Percentiles rank a stretch among this genome's conserved stretches.
Evolutionary conservation across 2,797 vertebrate species (phyloP).

Genomic region (Rousettus madagascariensis): DNA sequence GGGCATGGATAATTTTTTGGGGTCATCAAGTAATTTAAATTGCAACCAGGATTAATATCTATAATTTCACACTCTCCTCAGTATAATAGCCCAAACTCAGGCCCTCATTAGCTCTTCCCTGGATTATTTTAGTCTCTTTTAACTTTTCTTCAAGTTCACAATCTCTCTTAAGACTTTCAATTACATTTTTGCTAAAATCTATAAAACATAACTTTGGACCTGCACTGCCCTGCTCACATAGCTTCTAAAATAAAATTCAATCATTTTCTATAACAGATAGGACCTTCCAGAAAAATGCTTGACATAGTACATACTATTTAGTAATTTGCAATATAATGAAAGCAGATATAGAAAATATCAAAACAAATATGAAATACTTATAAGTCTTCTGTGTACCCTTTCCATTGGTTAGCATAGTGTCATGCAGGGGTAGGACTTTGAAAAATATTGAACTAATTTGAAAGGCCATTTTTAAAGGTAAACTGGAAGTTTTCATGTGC

Average conservation of each 20-base stretch:
- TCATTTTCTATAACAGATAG: neutral
- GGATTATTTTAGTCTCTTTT: neutral
- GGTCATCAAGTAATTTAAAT: neutral
- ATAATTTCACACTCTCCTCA: neutral
- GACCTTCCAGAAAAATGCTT: neutral
- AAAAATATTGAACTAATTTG: neutral
- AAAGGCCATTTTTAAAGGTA: neutral
- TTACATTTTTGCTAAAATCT: conserved; percentile 4
- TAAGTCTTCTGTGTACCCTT: neutral
- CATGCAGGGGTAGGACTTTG: fast-evolving
- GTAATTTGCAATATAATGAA: neutral
- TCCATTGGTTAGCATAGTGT: neutral
- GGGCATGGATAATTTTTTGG: neutral
- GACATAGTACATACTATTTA: neutral
- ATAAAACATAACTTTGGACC: neutral
- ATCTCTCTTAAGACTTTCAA: neutral
- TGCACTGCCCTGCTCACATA: neutral
- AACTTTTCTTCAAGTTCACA: neutral
- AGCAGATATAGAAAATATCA: neutral
- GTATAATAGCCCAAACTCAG: neutral
- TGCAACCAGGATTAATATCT: neutral
- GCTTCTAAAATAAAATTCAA: neutral
- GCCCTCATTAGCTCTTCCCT: neutral
- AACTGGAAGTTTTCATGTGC: neutral
- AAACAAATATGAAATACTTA: neutral